These are phyloP conservation scores for Gambelia wislizenii DNA, from an alignment of 2,797 vertebrate species.

Conservation along the genomic window DNA sequence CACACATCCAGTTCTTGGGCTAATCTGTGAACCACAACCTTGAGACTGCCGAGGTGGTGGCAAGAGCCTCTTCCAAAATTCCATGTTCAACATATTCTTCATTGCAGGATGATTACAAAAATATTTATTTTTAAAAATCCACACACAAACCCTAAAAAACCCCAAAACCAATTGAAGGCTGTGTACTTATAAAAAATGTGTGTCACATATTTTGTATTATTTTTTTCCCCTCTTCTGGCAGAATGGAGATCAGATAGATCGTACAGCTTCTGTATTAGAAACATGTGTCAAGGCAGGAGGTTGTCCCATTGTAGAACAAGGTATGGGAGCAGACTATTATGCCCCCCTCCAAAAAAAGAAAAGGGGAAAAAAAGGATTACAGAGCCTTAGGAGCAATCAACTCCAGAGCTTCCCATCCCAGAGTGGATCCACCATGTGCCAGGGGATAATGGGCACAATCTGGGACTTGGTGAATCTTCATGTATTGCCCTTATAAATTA, in stretches of 20 bases:
- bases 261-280: background rate
- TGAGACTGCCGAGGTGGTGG: background rate
- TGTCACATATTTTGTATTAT: background rate
- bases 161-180: background rate
- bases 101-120: background rate
- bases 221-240: background rate
- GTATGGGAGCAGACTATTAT: background rate
- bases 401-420: background rate
- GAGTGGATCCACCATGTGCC: background rate
- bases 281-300: background rate
- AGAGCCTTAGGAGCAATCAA: background rate
- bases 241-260: no score
- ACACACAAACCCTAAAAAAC: background rate
- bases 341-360: background rate
- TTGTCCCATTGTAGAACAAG: background rate
- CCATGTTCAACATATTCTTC: background rate
- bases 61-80: background rate
- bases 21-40: background rate
- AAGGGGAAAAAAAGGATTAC: background rate
- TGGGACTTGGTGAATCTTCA: background rate
- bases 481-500: background rate
- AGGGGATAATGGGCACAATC: conserved; percentile 13
- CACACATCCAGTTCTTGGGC: background rate
- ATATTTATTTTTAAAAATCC: background rate
- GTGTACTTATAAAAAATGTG: background rate